Percentiles rank a stretch among this genome's conserved stretches.
phyloP scores from a whole-genome alignment of 2,888 invertebrate species.

The Alentia gelatinosa region DNA sequence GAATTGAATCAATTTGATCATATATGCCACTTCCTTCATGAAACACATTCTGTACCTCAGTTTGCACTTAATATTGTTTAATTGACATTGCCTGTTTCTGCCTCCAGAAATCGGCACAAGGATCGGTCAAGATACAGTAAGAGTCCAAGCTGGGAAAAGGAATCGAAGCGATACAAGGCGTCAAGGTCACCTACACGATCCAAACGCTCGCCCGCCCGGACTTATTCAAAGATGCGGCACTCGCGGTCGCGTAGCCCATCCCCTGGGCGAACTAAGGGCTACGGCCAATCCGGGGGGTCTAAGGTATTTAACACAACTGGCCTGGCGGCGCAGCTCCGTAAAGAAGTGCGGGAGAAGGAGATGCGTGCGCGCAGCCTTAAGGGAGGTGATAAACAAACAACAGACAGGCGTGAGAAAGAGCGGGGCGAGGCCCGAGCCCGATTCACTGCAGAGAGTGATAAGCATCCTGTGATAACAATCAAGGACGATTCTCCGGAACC shows the following conservation, averaged over 20 bases:
- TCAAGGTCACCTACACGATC: constrained; percentile 9
- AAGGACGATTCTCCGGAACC: constrained; percentile 32
- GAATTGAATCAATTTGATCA: no score
- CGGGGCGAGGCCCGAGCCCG: not conserved
- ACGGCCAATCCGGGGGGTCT: not conserved
- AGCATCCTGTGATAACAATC: constrained; percentile 48
- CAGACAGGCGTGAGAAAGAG: not conserved
- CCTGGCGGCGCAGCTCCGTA: constrained; percentile 7
- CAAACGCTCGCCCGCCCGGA: not conserved
- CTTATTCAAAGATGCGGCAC: not conserved
- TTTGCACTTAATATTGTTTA: no score
- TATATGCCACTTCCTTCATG: no score
- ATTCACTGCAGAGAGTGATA: constrained; percentile 40
- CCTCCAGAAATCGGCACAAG: not conserved
- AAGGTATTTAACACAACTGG: not conserved
- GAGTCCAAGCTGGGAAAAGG: not conserved
- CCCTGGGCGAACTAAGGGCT: constrained; percentile 9
- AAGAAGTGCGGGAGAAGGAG: constrained; percentile 21
- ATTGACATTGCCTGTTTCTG: not conserved
- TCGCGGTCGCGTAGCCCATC: not conserved
- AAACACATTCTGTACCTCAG: no score
- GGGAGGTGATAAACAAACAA: not conserved
- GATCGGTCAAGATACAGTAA: constrained; percentile 17
- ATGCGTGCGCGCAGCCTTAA: not conserved
- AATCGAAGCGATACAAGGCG: not conserved